Conservation (phyloP, 2,113 vertebrate species). For the Sminthopsis crassicaudata region DNA sequence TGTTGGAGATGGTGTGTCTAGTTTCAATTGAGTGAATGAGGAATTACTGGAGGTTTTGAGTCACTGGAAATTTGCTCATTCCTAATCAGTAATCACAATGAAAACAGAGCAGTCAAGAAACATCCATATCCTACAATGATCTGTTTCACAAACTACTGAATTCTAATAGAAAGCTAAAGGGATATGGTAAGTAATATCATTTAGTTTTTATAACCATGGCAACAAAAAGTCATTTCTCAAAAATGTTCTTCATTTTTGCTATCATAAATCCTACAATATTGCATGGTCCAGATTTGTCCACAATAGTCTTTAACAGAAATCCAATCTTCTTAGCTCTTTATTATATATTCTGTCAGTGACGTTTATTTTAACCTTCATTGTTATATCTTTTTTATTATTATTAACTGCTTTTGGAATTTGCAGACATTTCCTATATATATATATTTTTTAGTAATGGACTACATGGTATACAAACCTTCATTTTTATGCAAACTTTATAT, state of each 20-base stretch:
- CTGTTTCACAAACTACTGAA: not conserved
- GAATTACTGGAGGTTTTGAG: conserved; percentile 5
- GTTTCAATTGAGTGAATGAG: not conserved
- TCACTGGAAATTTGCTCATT: conserved; percentile 20
- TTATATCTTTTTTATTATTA: not conserved
- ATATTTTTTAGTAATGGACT: no score
- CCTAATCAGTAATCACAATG: conserved; percentile 3
- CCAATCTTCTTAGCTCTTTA: not conserved
- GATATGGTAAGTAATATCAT: not conserved
- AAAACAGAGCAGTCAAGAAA: conserved; percentile 35
- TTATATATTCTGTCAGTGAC: not conserved
- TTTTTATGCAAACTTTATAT: not conserved
- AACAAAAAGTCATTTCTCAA: not conserved
- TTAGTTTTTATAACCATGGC: not conserved
- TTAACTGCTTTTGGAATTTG: not conserved
- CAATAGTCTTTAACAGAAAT: not conserved
- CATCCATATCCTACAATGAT: not conserved
- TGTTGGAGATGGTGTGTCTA: not conserved
- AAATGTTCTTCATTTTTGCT: not conserved
- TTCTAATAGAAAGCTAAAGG: not conserved
- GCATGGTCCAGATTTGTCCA: not conserved
- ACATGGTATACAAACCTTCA: not conserved
- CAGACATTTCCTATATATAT: not conserved
- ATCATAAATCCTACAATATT: not conserved
- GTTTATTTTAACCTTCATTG: not conserved